These are phyloP conservation scores for Chaetodon auriga DNA, from an alignment of 2,113 vertebrate genomes.

Conservation along the genomic window DNA sequence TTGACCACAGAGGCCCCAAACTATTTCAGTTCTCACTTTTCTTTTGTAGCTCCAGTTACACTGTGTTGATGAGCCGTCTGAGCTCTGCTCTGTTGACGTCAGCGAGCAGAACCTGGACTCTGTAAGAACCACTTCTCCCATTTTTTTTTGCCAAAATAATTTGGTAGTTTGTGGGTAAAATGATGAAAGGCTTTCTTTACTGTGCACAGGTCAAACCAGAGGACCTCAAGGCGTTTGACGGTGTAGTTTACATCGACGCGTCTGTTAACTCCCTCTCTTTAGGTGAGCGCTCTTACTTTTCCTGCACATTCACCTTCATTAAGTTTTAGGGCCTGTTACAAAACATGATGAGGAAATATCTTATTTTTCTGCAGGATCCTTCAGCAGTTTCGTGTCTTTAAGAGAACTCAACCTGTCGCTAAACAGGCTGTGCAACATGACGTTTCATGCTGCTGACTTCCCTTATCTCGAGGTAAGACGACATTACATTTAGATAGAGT, in stretches of 20 bases:
- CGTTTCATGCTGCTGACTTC: conserved; percentile 83
- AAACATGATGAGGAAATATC: background rate
- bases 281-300: conserved; percentile 74
- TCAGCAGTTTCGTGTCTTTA: conserved; percentile 86
- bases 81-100: conserved; percentile 87
- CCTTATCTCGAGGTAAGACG: conserved; percentile 86
- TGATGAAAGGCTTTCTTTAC: background rate
- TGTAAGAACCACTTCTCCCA: conserved; percentile 75
- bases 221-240: conserved; percentile 86
- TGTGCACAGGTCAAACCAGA: conserved; percentile 85
- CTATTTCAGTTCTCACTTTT: background rate
- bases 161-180: background rate
- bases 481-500: background rate
- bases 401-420: conserved; percentile 87
- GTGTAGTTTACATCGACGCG: conserved; percentile 87
- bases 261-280: conserved; percentile 87
- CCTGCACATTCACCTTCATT: background rate
- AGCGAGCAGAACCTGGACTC: conserved; percentile 84
- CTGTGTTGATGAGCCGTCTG: conserved; percentile 82
- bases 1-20: background rate
- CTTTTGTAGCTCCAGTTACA: conserved; percentile 85
- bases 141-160: background rate
- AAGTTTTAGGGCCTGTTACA: background rate
- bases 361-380: conserved; percentile 79
- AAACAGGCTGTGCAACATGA: conserved; percentile 84